Conservation (phyloP, 2,113 vertebrate genomes). For the Tragelaphus strepsiceros region DNA sequence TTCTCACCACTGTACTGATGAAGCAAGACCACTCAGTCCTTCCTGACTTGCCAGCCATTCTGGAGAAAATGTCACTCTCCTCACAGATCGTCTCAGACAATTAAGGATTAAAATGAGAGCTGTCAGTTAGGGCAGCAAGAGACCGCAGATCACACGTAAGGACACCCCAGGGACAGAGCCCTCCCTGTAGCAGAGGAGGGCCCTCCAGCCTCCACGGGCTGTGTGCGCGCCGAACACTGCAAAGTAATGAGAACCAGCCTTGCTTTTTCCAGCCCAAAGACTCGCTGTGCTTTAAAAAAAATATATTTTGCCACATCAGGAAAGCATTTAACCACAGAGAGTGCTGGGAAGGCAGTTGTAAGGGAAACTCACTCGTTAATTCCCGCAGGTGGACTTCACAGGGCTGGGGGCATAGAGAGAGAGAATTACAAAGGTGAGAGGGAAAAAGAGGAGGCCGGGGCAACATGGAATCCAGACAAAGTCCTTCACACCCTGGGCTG, state of each 20-base stretch:
- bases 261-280: not conserved
- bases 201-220: not conserved
- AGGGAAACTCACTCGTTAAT: constrained; percentile 32
- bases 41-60: not conserved
- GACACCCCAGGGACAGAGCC: not conserved
- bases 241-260: constrained; percentile 11
- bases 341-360: constrained; percentile 34
- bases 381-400: constrained; percentile 65
- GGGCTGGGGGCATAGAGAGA: constrained; percentile 33
- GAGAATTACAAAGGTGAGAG: constrained; percentile 45
- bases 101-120: not conserved
- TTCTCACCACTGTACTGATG: not conserved
- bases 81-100: not conserved
- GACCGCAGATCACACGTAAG: not conserved
- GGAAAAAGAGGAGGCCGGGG: not conserved
- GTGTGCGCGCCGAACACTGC: not conserved
- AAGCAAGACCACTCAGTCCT: not conserved
- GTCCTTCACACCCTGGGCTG: not conserved
- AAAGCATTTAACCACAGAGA: constrained; percentile 37
- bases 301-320: not conserved
- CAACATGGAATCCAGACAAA: not conserved
- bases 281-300: not conserved
- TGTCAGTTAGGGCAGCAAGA: not conserved
- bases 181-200: not conserved
- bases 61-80: not conserved